Evolutionary conservation across 2,797 vertebrate genomes (phyloP).

Genomic region (Liasis olivaceus): DNA sequence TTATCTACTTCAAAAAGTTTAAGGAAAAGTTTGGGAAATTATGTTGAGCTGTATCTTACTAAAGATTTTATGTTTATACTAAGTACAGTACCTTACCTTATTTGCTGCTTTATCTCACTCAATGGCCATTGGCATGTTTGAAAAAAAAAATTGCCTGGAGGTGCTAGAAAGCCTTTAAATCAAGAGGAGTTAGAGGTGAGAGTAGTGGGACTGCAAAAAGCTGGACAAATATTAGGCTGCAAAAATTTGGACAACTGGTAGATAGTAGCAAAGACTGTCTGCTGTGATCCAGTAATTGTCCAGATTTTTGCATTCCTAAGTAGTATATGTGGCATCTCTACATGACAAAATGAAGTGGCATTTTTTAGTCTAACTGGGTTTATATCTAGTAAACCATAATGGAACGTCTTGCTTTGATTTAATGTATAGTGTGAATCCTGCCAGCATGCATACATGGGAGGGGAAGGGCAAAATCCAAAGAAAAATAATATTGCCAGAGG

Average conservation of each 20-base stretch:
- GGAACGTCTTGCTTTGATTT: not conserved
- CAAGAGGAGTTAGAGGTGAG: not conserved
- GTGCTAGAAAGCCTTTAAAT: not conserved
- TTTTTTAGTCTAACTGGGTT: not conserved
- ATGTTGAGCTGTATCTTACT: not conserved
- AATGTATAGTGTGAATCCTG: not conserved
- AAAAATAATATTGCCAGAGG: not conserved
- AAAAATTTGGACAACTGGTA: not conserved
- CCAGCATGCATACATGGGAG: too few species aligned
- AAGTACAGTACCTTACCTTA: not conserved
- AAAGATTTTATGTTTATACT: not conserved
- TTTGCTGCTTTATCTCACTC: not conserved
- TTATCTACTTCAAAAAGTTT: conserved; percentile 2
- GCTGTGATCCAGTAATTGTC: not conserved
- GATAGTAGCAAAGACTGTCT: not conserved
- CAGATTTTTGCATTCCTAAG: not conserved
- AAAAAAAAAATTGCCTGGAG: not conserved
- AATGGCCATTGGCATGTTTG: not conserved
- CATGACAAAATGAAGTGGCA: not conserved
- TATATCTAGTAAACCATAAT: not conserved
- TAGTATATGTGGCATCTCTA: not conserved
- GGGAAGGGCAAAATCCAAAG: not conserved
- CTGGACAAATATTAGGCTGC: too few species aligned
- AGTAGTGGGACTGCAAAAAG: not conserved
- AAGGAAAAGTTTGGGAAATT: not conserved